These are phyloP conservation scores for Enteromius radiatus DNA, from an alignment of 2,797 vertebrate genomes.

Conservation along the genomic window DNA sequence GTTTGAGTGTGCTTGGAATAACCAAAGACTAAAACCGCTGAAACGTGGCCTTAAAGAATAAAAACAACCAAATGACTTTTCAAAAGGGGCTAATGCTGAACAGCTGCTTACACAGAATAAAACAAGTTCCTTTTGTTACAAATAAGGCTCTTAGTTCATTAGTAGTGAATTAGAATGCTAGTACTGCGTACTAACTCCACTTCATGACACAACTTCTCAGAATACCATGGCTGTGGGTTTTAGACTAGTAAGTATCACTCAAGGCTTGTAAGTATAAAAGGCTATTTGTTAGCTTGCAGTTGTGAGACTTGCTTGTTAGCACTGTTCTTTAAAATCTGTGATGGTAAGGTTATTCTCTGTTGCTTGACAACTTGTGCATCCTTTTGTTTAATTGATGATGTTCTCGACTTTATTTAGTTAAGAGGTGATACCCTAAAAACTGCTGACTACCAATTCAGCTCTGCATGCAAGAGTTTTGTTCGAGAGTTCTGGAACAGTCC, in stretches of 20 bases:
- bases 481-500: conserved; percentile 40
- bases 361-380: background rate
- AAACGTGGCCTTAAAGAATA: conserved; percentile 11
- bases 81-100: conserved; percentile 20
- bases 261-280: background rate
- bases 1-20: conserved; percentile 25
- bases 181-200: background rate
- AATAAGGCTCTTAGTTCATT: background rate
- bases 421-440: background rate
- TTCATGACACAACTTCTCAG: background rate
- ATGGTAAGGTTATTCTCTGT: background rate
- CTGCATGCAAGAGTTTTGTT: background rate
- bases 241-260: background rate
- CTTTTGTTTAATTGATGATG: background rate
- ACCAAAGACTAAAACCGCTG: background rate
- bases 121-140: background rate
- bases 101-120: background rate
- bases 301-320: background rate
- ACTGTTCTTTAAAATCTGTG: background rate
- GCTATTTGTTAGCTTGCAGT: background rate
- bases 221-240: background rate
- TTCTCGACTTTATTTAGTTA: background rate
- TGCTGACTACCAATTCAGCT: background rate
- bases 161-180: background rate
- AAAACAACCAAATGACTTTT: background rate